Base-by-base conservation (phyloP, 2,113 vertebrate species). In the Aegypius monachus region DNA sequence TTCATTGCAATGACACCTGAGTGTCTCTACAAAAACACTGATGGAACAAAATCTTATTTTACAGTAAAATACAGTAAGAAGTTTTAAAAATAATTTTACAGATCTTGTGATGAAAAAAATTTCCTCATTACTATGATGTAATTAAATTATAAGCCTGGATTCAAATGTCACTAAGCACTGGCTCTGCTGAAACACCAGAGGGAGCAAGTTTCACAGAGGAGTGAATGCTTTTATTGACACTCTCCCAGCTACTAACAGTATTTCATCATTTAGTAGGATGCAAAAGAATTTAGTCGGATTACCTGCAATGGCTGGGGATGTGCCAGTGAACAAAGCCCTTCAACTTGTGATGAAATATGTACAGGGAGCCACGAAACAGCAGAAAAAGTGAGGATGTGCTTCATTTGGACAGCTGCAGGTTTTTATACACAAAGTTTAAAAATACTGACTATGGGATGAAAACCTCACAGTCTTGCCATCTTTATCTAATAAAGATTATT, bases 151-250 rank as follows among this genome's bases (percentile, higher is more conserved):
- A 91, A 78, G 4, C 21, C 32, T 66, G n/a, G 17, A 85, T 82
- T 62, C n/a, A 34, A 53, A 47, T 2, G 6, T 62, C 71, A 71
- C 20, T 32, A 74, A 88, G 59, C 66, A 90, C 34, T 78, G 67
- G 23, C 67, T 66, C 13, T 40, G 52, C 26, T 66, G 36, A 75
- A 86, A 88, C 97, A 95, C 89, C n/a, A 97, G 97, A 97, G 96
- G 97, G 97, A 95, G 97, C 86, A 88, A 79, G 81, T 31, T 94
- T 50, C 94, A 95, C 66, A 82, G 38, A 42, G 21, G 20, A 90
- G 13, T 1, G 20, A 68, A 29, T 2, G 36, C 34, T 45, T 50
- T 25, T 5, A 40, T 2, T 40, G 38, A 80, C 73, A 48, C 21
- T 36, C 26, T 53, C 26, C 11, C 1, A 1, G 31, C 32, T 83